These are phyloP conservation scores for Falco columbarius DNA, from an alignment of 2,797 vertebrate species.

Conservation along the genomic window DNA sequence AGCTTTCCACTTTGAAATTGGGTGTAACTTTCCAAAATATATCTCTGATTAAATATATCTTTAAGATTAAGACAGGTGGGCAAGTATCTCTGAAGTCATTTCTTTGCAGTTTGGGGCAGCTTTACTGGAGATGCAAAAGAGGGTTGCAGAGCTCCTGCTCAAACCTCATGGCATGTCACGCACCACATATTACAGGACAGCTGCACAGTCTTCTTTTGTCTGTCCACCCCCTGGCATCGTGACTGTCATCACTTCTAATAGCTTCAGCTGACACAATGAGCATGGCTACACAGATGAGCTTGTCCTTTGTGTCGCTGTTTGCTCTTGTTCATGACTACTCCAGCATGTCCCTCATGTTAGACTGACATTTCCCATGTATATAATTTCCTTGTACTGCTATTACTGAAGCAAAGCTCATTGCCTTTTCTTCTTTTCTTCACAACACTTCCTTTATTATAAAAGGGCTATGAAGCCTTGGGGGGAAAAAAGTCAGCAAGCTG, in stretches of 20 bases:
- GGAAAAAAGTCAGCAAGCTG: neutral
- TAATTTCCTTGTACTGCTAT: fast-evolving
- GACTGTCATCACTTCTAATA: conserved; percentile 27
- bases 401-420: neutral
- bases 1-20: neutral
- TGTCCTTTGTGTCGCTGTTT: neutral
- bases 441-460: conserved; percentile 32
- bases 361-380: fast-evolving
- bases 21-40: conserved; percentile 37
- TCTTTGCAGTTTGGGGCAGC: conserved; percentile 18
- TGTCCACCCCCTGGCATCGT: neutral
- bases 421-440: neutral
- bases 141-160: neutral
- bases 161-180: conserved; percentile 7
- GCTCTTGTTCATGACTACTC: neutral
- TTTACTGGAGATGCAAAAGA: conserved; percentile 1
- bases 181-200: conserved; percentile 35
- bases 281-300: neutral
- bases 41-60: conserved; percentile 6
- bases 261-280: conserved; percentile 12
- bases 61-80: neutral
- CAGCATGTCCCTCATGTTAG: neutral
- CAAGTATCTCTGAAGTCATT: neutral
- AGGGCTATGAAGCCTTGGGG: neutral
- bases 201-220: conserved; percentile 56